phyloP scores from a whole-genome alignment of 2,797 vertebrate genomes.

The Anableps anableps region DNA sequence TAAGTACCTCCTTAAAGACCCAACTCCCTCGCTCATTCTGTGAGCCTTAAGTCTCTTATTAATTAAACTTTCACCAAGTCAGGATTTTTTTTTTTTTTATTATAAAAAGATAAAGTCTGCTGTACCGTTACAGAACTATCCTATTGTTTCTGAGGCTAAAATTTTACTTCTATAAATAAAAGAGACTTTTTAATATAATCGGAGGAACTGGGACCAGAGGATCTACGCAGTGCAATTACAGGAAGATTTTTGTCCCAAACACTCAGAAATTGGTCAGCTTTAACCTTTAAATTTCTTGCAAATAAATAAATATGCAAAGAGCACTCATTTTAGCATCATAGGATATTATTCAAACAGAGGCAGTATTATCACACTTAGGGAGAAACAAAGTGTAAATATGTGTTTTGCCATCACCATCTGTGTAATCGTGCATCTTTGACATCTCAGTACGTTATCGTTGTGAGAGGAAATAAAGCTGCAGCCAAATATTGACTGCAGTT shows the following conservation, averaged over 20 bases:
- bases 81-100: conserved; percentile 81
- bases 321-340: conserved; percentile 56
- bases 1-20: conserved; percentile 86
- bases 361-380: conserved; percentile 47
- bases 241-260: conserved; percentile 66
- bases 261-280: conserved; percentile 73
- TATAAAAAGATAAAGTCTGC: conserved; percentile 84
- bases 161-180: conserved; percentile 81
- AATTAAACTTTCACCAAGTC: conserved; percentile 88
- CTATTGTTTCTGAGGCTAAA: conserved; percentile 79
- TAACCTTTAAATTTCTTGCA: conserved; percentile 65
- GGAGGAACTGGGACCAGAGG: conserved; percentile 61
- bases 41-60: conserved; percentile 85
- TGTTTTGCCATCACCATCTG: conserved; percentile 59
- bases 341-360: conserved; percentile 64
- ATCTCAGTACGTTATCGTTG: conserved; percentile 52
- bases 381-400: conserved; percentile 68
- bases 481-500: conserved; percentile 75
- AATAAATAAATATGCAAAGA: conserved; percentile 65
- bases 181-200: conserved; percentile 76
- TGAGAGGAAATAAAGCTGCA: conserved; percentile 70
- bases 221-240: conserved; percentile 75
- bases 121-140: conserved; percentile 72
- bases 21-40: conserved; percentile 81
- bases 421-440: conserved; percentile 55